Base-by-base conservation (phyloP, 2,113 vertebrate genomes). In the Syngnathus floridae region DNA sequence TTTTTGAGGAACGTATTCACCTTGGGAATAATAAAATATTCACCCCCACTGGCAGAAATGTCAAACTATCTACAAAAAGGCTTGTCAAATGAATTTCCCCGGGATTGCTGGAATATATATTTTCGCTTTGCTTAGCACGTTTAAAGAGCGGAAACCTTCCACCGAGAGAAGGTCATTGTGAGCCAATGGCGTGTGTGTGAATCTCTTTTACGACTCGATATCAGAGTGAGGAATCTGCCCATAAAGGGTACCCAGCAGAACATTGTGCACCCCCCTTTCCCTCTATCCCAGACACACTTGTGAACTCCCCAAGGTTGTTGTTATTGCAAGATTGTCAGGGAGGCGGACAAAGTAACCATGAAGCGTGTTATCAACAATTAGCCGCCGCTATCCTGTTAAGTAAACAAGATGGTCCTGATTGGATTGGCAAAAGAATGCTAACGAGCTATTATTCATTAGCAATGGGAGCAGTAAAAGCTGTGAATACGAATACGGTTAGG, bases 171-270 rank as follows among this genome's bases (percentile, higher is more conserved):
- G 54, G 54, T 56, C 54, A 31, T 35, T 35, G 54, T 8, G 26
- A 56, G 26, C 26, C 54, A 56, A 16, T 31, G 26, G 26, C 54
- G 0, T 35, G 54, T 56, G 54, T 31, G 22, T 56, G 26, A 35
- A 56, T 56, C 54, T 35, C 1, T 56, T 56, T 56, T 56, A 56
- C 54, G 54, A 56, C 26, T 56, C 17, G 6, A 14, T 35, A 56
- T 56, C 54, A 56, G 26, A 56, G 26, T 56, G 54, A 56, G 54
- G 26, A 56, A 56, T 56, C 54, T 56, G 26, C 26, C 26, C 54
- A 56, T 56, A 56, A 56, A 56, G 54, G 54, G 13, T 56, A 56
- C 54, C 26, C 22, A 31, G 13, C 22, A 35, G 14, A 56, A 56
- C 22, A 16, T 17, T 56, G 54, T 35, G 26, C 21, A 9, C 22